Conservation (phyloP, 2,113 vertebrate genomes). For the Myotis lucifugus region DNA sequence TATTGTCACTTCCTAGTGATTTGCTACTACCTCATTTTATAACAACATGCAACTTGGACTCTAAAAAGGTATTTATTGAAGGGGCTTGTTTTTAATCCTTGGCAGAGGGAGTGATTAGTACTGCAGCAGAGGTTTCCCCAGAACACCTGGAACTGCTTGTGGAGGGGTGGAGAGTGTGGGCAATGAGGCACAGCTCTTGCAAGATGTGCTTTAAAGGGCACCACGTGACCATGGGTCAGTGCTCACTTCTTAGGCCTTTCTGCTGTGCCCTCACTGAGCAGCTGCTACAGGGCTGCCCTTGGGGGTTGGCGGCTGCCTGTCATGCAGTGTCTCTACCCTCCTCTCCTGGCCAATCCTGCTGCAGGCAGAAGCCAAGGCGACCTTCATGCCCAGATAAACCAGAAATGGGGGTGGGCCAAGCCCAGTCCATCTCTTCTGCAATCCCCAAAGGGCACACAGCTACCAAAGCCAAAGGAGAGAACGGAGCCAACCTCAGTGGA, state of each 20-base stretch:
- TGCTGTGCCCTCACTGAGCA: neutral
- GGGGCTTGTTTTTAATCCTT: neutral
- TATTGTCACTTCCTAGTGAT: neutral
- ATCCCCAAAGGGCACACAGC: constrained; percentile 38
- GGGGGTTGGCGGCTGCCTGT: neutral
- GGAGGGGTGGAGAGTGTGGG: neutral
- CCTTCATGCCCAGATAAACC: constrained; percentile 67
- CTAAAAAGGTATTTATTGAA: neutral
- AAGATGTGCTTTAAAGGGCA: neutral
- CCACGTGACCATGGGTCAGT: rapidly evolving
- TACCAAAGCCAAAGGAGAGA: constrained; percentile 59
- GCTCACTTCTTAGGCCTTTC: neutral
- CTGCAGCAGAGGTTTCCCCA: neutral
- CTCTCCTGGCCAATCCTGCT: constrained; percentile 36
- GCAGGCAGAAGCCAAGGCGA: constrained; percentile 52
- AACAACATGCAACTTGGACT: neutral
- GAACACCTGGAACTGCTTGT: neutral
- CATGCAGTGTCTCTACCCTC: neutral
- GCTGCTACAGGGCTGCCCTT: neutral
- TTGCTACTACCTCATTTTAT: neutral
- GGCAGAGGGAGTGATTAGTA: neutral
- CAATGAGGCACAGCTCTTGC: neutral
- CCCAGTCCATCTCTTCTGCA: constrained; percentile 38
- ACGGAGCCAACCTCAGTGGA: constrained; percentile 56
- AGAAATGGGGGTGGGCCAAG: constrained; percentile 10